Evolutionary conservation across 2,888 invertebrate genomes (phyloP).

Genomic region (Drosophila diplacantha): DNA sequence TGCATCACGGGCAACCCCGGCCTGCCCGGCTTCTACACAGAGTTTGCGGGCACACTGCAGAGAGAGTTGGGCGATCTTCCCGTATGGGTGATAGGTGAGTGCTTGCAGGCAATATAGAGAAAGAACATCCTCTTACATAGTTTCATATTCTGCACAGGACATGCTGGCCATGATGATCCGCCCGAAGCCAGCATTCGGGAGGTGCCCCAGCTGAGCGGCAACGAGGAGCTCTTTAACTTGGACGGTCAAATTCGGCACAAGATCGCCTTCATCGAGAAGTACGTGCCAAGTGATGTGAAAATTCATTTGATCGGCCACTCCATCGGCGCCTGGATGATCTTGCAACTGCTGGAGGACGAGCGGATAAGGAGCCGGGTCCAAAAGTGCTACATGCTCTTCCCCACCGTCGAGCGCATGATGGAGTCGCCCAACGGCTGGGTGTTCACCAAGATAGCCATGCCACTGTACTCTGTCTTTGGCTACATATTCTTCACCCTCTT

Average conservation of each 20-base stretch:
- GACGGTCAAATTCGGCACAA: constrained; percentile 83
- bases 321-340: constrained; percentile 90
- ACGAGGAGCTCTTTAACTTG: constrained; percentile 84
- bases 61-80: constrained; percentile 81
- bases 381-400: constrained; percentile 88
- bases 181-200: constrained; percentile 78
- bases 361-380: constrained; percentile 80
- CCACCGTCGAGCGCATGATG: constrained; percentile 91
- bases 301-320: constrained; percentile 93
- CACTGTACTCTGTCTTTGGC: constrained; percentile 78
- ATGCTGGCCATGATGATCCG: constrained; percentile 89
- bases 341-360: constrained; percentile 83
- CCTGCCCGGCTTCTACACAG: constrained; percentile 86
- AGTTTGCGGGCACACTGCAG: constrained; percentile 84
- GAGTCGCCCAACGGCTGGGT: constrained; percentile 85
- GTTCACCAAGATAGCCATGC: constrained; percentile 82
- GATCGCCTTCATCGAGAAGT: constrained; percentile 83
- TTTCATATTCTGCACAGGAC: constrained; percentile 76
- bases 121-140: no score
- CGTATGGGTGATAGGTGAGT: constrained; percentile 86
- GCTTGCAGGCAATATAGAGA: no score
- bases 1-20: constrained; percentile 94
- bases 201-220: constrained; percentile 79
- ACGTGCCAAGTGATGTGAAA: constrained; percentile 84
- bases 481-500: constrained; percentile 79